Base-by-base conservation (phyloP, 2,797 vertebrate species). In the Tokudaia muenninki region DNA sequence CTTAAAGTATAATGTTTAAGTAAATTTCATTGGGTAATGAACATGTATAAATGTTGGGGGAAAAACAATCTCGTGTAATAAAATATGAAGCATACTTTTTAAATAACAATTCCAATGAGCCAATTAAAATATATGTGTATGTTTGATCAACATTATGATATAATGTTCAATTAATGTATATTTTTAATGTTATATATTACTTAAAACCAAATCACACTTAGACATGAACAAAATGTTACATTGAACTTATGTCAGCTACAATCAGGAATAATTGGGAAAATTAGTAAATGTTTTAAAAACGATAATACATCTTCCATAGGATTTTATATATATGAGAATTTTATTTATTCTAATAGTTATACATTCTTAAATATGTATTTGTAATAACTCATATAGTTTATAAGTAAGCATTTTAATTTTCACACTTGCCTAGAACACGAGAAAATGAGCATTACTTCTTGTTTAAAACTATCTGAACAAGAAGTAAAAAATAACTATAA, bases 381-480 rank as follows among this genome's bases (percentile, higher is more conserved):
- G 9, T 70, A 80, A 95, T 21, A 37, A 87, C 87, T 50, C 80
- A 29, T 47, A 22, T 17, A 88, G 78, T 70, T 75, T 92, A 57
- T 44, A 87, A 84, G 0, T 72, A 41, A 44, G 81, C n/a, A 90
- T 91, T 90, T 78, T 55, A 91, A 41, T 67, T 24, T 87, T 94
- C 41, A n/a, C 75, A 6, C 77, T 84, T 96, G 12, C 74, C 11
- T 67, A 47, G 52, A 93, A 95, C 34, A 74, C 79, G 24, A 92
- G 44, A 88, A 95, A 89, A 86, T 65, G 13, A 91, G 17, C 12
- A 90, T 6, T 52, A 63, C 4, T 88, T 1, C 21, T 59, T 47
- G 13, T 77, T 21, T 92, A 50, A 72, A 41, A 63, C 52, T 92
- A 88, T 65, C 75, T 94, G 2, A 44, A 21, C 41, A 65, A 10